phyloP scores from a whole-genome alignment of 2,113 vertebrate genomes.

The Cariama cristata region DNA sequence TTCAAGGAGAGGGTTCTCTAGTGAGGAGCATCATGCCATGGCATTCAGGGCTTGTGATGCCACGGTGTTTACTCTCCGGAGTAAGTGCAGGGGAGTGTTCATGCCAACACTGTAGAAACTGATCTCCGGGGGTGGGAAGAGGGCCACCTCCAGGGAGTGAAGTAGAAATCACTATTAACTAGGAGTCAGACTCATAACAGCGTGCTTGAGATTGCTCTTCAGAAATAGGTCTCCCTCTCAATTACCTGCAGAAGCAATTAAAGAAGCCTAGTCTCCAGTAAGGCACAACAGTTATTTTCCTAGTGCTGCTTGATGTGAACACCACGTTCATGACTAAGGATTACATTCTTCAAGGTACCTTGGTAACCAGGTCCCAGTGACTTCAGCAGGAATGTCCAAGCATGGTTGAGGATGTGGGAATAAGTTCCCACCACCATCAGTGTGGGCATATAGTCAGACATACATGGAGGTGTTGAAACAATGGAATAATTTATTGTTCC shows the following conservation, averaged over 20 bases:
- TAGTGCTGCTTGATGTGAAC: background rate
- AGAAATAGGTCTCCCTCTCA: background rate
- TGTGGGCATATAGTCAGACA: background rate
- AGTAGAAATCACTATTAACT: background rate
- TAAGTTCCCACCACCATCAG: background rate
- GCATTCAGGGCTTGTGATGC: background rate
- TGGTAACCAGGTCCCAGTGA: background rate
- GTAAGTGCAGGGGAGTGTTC: background rate
- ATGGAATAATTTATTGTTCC: background rate
- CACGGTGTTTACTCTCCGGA: fast-evolving
- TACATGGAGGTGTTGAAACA: background rate
- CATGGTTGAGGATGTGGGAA: background rate
- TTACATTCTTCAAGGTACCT: background rate
- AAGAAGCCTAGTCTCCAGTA: background rate
- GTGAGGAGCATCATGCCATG: fast-evolving
- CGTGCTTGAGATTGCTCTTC: background rate
- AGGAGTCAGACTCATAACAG: background rate
- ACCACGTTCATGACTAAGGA: background rate
- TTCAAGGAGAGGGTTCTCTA: background rate
- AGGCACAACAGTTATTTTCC: background rate
- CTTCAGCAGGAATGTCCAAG: background rate
- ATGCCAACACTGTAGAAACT: fast-evolving
- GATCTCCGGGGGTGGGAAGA: background rate
- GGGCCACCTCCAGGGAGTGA: fast-evolving
- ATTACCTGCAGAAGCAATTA: background rate